Conservation (phyloP, 1,140 invertebrate species). For the Calliphora vicina region DNA sequence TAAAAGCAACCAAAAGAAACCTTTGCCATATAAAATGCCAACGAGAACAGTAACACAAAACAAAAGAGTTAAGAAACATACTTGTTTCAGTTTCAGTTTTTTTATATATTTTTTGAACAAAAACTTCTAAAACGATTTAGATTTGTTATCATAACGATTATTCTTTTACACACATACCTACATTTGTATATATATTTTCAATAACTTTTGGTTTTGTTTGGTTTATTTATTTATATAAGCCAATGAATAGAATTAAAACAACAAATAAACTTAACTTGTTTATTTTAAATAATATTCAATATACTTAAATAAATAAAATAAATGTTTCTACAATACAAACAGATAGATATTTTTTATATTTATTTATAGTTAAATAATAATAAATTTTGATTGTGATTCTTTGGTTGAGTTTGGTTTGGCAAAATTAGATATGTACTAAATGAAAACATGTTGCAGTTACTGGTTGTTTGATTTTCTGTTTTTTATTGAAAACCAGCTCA, state of each 20-base stretch:
- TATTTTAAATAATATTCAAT: too few species aligned
- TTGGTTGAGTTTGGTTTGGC: background rate
- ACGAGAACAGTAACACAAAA: background rate
- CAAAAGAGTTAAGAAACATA: constrained; percentile 6
- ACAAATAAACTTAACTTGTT: background rate
- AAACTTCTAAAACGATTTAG: background rate
- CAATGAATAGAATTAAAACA: background rate
- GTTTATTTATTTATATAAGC: background rate
- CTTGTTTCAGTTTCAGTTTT: background rate
- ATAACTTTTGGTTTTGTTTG: too few species aligned
- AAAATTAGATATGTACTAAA: background rate
- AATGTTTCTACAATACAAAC: too few species aligned
- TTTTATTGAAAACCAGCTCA: background rate
- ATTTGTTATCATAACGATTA: background rate
- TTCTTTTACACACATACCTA: background rate
- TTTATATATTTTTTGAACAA: background rate
- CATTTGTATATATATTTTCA: background rate
- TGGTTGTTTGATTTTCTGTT: background rate
- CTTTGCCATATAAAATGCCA: background rate
- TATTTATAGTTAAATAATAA: background rate
- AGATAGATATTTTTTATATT: too few species aligned
- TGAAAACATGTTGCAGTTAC: background rate
- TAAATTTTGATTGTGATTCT: background rate
- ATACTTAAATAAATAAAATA: too few species aligned
- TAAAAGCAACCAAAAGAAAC: background rate